A percentile compares a stretch with the other conserved stretches of the same genome.
Evolutionary conservation across 2,113 vertebrate genomes (phyloP).

Genomic region (Ciconia stormi): DNA sequence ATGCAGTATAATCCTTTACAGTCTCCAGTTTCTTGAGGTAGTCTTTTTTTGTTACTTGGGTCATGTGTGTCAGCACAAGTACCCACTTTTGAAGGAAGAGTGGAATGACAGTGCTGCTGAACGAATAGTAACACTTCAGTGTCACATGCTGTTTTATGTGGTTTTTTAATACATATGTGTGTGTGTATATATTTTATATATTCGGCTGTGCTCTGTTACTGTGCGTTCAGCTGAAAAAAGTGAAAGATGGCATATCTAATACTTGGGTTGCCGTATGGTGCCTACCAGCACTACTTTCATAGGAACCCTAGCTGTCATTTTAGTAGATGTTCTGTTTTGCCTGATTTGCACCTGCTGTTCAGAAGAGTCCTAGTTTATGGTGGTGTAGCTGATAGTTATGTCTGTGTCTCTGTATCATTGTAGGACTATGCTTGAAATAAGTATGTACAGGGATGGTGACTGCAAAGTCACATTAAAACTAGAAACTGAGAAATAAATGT

Average conservation of each 20-base stretch:
- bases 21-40: neutral
- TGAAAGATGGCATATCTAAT: neutral
- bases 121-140: neutral
- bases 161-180: fast-evolving
- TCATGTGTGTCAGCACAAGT: fast-evolving
- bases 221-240: neutral
- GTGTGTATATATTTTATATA: neutral
- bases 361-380: neutral
- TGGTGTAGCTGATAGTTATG: neutral
- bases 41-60: neutral
- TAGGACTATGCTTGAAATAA: neutral
- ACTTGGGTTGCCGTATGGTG: neutral
- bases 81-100: fast-evolving
- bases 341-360: neutral
- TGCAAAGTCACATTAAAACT: neutral
- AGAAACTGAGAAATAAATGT: neutral
- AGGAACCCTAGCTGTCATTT: neutral
- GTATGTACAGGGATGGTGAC: neutral
- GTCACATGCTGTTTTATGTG: fast-evolving
- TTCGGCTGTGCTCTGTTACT: neutral
- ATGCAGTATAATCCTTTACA: neutral
- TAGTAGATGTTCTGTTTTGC: neutral
- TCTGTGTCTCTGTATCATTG: neutral
- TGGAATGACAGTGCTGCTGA: fast-evolving
- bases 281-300: neutral